These are phyloP conservation scores for Agonum fuliginosum DNA, from an alignment of 2,888 invertebrate species.

Conservation along the genomic window DNA sequence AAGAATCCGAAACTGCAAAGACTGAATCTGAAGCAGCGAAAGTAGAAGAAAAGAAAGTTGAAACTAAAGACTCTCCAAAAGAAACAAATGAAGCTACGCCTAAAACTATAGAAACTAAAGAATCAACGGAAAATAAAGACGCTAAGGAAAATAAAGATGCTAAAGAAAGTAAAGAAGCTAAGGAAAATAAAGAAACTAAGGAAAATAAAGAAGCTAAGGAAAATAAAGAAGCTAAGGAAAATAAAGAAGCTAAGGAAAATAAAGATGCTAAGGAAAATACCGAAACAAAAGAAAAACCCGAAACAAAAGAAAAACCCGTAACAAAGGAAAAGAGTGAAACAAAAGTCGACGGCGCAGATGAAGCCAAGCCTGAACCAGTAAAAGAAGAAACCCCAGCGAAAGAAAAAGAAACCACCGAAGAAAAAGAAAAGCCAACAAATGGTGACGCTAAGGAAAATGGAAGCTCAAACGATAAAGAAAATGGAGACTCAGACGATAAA, in stretches of 20 bases:
- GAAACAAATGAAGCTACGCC: constrained; percentile 61
- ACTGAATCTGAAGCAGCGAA: constrained; percentile 60
- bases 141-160: too few species aligned
- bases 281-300: constrained; percentile 56
- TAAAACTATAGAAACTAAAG: constrained; percentile 1
- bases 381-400: constrained; percentile 48
- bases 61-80: constrained; percentile 47
- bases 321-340: constrained; percentile 29
- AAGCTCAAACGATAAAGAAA: constrained; percentile 66
- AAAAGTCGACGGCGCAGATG: constrained; percentile 44
- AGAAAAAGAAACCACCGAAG: constrained; percentile 49
- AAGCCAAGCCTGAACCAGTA: constrained; percentile 35
- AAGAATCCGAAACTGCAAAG: constrained; percentile 55
- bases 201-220: not conserved
- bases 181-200: too few species aligned
- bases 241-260: constrained; percentile 57
- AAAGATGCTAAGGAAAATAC: constrained; percentile 39
- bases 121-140: constrained; percentile 48
- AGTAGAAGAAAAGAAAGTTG: constrained; percentile 58
- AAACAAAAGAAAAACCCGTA: constrained; percentile 43
- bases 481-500: constrained; percentile 66
- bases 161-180: constrained; percentile 59
- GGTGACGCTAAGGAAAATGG: constrained; percentile 65
- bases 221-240: constrained; percentile 59
- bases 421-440: constrained; percentile 45